These are phyloP conservation scores for Latheticus oryzae DNA, from an alignment of 2,888 invertebrate genomes.

Conservation along the genomic window DNA sequence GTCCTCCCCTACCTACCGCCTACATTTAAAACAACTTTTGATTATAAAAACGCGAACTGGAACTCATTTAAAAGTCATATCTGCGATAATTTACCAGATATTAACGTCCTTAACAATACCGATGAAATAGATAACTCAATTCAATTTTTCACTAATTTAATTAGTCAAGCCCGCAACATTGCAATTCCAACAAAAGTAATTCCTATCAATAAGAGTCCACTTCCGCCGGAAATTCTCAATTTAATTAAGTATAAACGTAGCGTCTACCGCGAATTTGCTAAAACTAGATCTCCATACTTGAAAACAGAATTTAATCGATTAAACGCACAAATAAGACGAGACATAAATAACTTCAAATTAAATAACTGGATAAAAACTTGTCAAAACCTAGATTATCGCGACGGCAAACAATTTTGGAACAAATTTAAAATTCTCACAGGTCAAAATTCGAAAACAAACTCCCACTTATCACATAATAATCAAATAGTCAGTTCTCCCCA, in stretches of 20 bases:
- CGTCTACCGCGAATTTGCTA: constrained; percentile 1
- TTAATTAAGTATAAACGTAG: constrained; percentile 16
- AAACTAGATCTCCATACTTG: neutral
- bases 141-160: neutral
- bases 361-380: constrained; percentile 10
- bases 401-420: constrained; percentile 19
- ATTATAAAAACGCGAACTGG: constrained; percentile 15
- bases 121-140: constrained; percentile 7
- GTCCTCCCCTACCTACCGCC: neutral
- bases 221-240: constrained; percentile 11
- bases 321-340: constrained; percentile 20
- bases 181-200: constrained; percentile 1
- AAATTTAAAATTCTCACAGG: constrained; percentile 25
- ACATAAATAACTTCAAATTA: neutral
- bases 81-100: constrained; percentile 1
- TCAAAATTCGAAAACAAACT: constrained; percentile 1
- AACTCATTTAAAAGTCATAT: constrained; percentile 3
- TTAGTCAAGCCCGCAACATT: neutral
- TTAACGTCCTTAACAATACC: neutral
- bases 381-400: constrained; percentile 6
- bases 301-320: constrained; percentile 20
- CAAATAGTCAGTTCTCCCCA: neutral
- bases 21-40: no score
- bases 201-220: neutral
- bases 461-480: constrained; percentile 3